phyloP scores from a whole-genome alignment of 2,888 invertebrate species.

The Mythimna pallens region DNA sequence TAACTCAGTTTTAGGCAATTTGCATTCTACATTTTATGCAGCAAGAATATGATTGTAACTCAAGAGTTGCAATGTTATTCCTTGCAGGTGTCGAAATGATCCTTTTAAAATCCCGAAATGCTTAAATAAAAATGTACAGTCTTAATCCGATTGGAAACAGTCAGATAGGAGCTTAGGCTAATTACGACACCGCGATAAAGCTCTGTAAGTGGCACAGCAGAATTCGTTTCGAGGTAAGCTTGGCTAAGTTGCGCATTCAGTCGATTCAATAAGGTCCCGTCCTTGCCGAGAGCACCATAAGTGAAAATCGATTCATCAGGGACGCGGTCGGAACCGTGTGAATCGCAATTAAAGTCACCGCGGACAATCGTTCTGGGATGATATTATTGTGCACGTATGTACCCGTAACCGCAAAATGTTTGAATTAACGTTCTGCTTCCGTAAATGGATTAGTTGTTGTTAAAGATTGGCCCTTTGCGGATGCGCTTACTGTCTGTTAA shows the following conservation, averaged over 20 bases:
- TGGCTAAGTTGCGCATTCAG: slow-evolving; percentile 47
- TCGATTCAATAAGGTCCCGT: slow-evolving; percentile 50
- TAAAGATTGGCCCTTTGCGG: not conserved
- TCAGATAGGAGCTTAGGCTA: not conserved
- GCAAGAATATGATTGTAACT: too few relatives aligned
- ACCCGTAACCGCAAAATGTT: slow-evolving; percentile 16
- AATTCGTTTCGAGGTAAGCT: slow-evolving; percentile 14
- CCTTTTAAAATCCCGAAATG: too few relatives aligned
- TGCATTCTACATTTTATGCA: too few relatives aligned
- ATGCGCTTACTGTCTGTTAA: not conserved
- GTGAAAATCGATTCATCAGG: slow-evolving; percentile 76
- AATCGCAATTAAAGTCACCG: slow-evolving; percentile 65
- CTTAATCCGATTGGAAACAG: not conserved
- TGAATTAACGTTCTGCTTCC: slow-evolving; percentile 13
- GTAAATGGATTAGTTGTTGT: not conserved
- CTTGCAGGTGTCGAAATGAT: too few relatives aligned
- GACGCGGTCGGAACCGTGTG: slow-evolving; percentile 38
- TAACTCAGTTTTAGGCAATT: too few relatives aligned
- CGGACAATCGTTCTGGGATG: slow-evolving; percentile 52
- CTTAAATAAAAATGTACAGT: not conserved
- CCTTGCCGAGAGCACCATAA: slow-evolving; percentile 68
- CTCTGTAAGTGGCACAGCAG: slow-evolving; percentile 5
- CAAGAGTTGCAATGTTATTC: too few relatives aligned
- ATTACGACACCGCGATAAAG: not conserved
- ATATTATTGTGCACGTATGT: slow-evolving; percentile 35